Percentiles rank a stretch among this genome's conserved stretches.
Conservation (phyloP, 2,797 vertebrate genomes). For the Aulostomus chinensis region DNA sequence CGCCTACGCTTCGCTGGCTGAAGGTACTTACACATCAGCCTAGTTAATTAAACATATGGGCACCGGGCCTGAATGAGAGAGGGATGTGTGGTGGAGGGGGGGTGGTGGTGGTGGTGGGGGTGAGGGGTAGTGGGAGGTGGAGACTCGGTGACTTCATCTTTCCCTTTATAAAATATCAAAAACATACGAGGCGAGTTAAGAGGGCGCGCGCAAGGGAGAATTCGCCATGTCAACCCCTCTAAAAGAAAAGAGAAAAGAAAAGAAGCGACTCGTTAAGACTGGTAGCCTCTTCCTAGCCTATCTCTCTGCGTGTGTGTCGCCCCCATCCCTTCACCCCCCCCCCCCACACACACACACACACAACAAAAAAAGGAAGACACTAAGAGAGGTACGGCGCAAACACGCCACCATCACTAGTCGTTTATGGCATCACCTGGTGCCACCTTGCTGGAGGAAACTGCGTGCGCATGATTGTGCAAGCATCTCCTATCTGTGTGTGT, state of each 20-base stretch:
- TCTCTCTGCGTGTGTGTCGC: constrained; percentile 8
- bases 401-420: constrained; percentile 21
- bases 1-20: constrained; percentile 68
- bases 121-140: constrained; percentile 5
- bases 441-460: constrained; percentile 37
- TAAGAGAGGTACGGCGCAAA: constrained; percentile 24
- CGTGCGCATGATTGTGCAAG: constrained; percentile 22
- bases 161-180: constrained; percentile 45
- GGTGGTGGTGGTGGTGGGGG: neutral
- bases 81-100: constrained; percentile 8
- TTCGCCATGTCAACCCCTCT: constrained; percentile 13
- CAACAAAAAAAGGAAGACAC: constrained; percentile 14
- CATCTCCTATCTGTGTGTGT: neutral
- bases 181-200: constrained; percentile 24
- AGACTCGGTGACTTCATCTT: constrained; percentile 60
- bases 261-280: constrained; percentile 49
- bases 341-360: no score
- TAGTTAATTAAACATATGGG: constrained; percentile 75
- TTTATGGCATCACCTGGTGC: constrained; percentile 51
- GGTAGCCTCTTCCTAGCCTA: neutral
- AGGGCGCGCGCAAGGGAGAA: constrained; percentile 35
- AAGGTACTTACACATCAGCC: constrained; percentile 75
- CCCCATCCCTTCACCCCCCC: constrained; percentile 5
- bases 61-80: constrained; percentile 44
- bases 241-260: constrained; percentile 35